Base-by-base conservation (phyloP, 1,140 invertebrate species). In the Drosophila asahinai region DNA sequence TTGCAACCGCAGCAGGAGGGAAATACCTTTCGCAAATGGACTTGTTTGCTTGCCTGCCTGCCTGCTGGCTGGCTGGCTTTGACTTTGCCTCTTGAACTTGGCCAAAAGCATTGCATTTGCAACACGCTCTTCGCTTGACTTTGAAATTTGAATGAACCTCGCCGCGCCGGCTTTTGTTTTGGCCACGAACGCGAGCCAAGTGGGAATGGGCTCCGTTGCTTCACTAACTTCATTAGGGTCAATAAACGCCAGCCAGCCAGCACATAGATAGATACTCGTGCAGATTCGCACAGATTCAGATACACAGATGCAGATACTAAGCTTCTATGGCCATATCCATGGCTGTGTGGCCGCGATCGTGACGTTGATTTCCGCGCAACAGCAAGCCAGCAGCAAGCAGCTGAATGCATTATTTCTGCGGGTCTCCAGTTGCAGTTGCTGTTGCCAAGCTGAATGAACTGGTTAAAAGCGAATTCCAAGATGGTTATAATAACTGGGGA, bases 201-300 rank as follows among this genome's bases (percentile, higher is more conserved):
- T 51, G 47, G 27, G 54, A 73, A 51, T 51, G 30, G 14, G 42
- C 22, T 30, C 49, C 14, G 25, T 52, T 60, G n/a, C 68, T 72
- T 22, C 30, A n/a, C 19, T 66, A 77, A 76, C 80, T 81, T 84
- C 71, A 90, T 89, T 86, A 90, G 86, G 86, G 81, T 90, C 86
- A 90, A 90, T 90, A 86, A 90, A 90, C 86, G 84, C 81, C 64
- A 89, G 49, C 52, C 36, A 38, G 36, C 36, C 36, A 38, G 36
- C 19, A 57, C 36, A 57, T 42, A 22, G 36, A 40, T 33, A 57
- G 36, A 57, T 42, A 57, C 54, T 40, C 14, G 36, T 40, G 54
- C 54, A 40, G 36, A 38, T 14, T 36, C 36, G 33, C 45, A 68
- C 38, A 77, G 77, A 66, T 77, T 33, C 72, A 55, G 47, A 51